Evolutionary conservation across 1,140 invertebrate species (phyloP), one percentile per base, ranked within the genome.

Genomic region (Atta texana): DNA sequence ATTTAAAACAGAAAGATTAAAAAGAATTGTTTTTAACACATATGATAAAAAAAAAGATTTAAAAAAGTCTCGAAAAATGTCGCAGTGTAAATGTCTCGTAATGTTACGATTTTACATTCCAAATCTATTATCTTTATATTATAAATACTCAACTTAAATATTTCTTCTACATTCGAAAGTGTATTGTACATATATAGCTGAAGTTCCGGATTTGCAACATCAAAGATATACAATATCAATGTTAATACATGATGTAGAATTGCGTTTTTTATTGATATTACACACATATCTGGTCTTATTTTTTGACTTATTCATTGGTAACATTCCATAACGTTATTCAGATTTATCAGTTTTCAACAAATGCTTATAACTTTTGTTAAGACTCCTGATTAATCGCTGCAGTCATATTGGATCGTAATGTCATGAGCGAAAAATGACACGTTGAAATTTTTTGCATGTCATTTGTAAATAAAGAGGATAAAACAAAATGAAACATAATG

Each of bases 191-290:
- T 76, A 66, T 57, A 78, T 10, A 18, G 2, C 28, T 85, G 14
- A 55, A 78, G n/a, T 84, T 74, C 39, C 8, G 39, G 55, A 74
- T 74, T 74, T 75, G 28, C 80, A 84, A 75, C 34, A 75, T 84
- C 1, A 31, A 81, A 75, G 24, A 59, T 51, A 84, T 84, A 63
- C 57, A 61, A 61, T 75, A 24, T 44, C 10, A 51, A 84, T 39
- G 71, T 63, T 84, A 55, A 82, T 72, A 84, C 55, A 75, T 55
- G 14, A 82, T 61, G 44, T 74, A 8, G n/a, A 12, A 71, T 31
- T 66, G 44, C 44, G 2, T 80, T 24, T 74, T 82, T 82, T 75
- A 75, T 84, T 84, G 28, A 84, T 75, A 74, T 61, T 74, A 78
- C 76, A 57, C 18, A 34, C 49, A 51, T 34, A 24, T 85, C n/a